Percentiles rank a stretch among this genome's conserved stretches.
Evolutionary conservation across 1,140 invertebrate species (phyloP).

Genomic region (Leptinotarsa undecemlineata): DNA sequence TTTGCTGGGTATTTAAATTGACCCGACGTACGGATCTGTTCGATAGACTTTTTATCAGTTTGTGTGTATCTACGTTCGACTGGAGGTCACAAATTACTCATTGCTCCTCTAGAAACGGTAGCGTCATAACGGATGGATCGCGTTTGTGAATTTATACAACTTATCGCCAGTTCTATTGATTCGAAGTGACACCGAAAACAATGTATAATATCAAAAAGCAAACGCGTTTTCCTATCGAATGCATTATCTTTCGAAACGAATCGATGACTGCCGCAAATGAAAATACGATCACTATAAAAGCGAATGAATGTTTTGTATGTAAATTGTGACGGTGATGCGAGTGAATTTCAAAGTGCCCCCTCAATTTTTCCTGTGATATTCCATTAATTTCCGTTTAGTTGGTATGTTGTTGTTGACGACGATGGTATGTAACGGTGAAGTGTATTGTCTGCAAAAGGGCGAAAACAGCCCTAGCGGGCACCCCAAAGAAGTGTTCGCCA

Average conservation of each 20-base stretch:
- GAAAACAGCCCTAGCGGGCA: not conserved
- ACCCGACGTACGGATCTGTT: not conserved
- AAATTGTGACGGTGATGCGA: not conserved
- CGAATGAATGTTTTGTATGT: not conserved
- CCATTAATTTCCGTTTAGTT: not conserved
- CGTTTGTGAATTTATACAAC: not conserved
- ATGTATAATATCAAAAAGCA: not conserved
- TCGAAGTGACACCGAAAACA: not conserved
- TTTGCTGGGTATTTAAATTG: too few relatives aligned
- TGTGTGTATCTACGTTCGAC: not conserved
- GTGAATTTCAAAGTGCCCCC: not conserved
- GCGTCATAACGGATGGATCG: not conserved
- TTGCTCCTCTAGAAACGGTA: conserved; percentile 2
- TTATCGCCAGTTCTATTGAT: not conserved
- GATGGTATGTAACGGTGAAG: conserved; percentile 24
- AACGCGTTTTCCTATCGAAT: conserved; percentile 1
- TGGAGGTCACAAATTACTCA: conserved; percentile 3
- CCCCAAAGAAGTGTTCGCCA: too few relatives aligned
- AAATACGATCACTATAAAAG: not conserved
- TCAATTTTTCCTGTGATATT: conserved; percentile 16
- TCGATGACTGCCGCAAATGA: not conserved
- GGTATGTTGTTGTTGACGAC: not conserved
- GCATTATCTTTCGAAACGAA: not conserved
- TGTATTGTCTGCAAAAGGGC: conserved; percentile 10
- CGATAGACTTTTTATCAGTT: conserved; percentile 6